Conservation (phyloP, 2,797 vertebrate species). For the Eleutherodactylus coqui region DNA sequence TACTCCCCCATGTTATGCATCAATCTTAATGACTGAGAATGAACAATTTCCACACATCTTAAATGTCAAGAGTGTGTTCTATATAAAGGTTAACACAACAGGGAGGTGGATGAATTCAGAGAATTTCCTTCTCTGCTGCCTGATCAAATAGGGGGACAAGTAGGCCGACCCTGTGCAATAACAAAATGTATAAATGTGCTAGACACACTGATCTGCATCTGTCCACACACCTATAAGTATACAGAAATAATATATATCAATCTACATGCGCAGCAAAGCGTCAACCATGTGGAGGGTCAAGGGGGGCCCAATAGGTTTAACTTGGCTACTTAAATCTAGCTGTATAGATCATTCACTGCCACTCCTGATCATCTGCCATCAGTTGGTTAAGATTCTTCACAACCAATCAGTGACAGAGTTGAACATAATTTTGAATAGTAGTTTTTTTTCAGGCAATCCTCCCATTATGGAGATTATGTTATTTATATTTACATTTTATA, state of each 20-base stretch:
- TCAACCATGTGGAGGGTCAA: too few relatives aligned
- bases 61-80: constrained; percentile 59
- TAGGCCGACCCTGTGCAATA: not conserved
- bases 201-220: too few relatives aligned
- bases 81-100: constrained; percentile 51
- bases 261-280: not conserved
- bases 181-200: not conserved
- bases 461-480: too few relatives aligned
- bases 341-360: too few relatives aligned
- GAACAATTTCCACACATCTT: constrained; percentile 28
- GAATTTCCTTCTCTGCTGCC: not conserved
- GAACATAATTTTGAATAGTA: too few relatives aligned
- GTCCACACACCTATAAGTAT: not conserved
- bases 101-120: not conserved
- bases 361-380: too few relatives aligned
- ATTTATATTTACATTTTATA: too few relatives aligned
- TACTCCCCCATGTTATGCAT: not conserved
- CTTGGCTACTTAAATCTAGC: too few relatives aligned
- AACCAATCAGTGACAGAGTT: too few relatives aligned
- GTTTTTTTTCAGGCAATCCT: too few relatives aligned
- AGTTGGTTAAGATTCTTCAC: too few relatives aligned
- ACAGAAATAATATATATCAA: not conserved
- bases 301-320: too few relatives aligned
- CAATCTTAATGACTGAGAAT: constrained; percentile 50
- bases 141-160: not conserved